Evolutionary conservation across 2,888 invertebrate genomes (phyloP), one percentile per base, ranked within the genome.

Genomic region (Sthenelais limicola): DNA sequence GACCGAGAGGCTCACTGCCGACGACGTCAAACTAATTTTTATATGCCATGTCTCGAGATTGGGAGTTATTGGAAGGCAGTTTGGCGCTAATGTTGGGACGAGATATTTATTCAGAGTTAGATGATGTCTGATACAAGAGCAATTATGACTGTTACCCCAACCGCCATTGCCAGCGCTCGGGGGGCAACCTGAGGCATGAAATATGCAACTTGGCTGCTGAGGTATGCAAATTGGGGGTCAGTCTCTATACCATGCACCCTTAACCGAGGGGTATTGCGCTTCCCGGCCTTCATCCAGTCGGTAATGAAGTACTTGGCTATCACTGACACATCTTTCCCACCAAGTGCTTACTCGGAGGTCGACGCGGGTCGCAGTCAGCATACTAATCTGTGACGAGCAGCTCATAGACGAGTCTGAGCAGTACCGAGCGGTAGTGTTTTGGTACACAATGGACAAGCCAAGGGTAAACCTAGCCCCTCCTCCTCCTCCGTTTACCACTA

Each of bases 241-340:
- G 12, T 28, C 43, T 43, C 32, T 56, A 56, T 3, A 7, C 56
- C 32, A 56, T 3, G 18, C 56, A 24, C 30, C 2, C 32, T n/a
- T 33, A 32, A 1, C 30, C 30, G n/a, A n/a, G 32, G 15, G 32
- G 9, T 12, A 28, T 30, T 5, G 3, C 54, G 15, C 54, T 4
- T 7, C 26, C 54, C 54, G 5, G 3, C 3, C 28, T 32, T 7
- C 28, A 28, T 9, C 30, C 54, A 4, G 54, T 18, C 1, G 62
- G 62, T 62, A 62, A 62, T 62, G 62, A 62, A 62, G 62, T 62
- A 62, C 62, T 62, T 28, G 62, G 35, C 62, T 62, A 62, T 62
- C 62, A 62, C 62, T 62, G 62, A 62, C 62, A 62, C 62, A 62
- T 62, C 62, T 38, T 62, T 35, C 43, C 62, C 43, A 62, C 62